Base-by-base conservation (phyloP, 2,113 vertebrate genomes). In the Copsychus sechellarum region DNA sequence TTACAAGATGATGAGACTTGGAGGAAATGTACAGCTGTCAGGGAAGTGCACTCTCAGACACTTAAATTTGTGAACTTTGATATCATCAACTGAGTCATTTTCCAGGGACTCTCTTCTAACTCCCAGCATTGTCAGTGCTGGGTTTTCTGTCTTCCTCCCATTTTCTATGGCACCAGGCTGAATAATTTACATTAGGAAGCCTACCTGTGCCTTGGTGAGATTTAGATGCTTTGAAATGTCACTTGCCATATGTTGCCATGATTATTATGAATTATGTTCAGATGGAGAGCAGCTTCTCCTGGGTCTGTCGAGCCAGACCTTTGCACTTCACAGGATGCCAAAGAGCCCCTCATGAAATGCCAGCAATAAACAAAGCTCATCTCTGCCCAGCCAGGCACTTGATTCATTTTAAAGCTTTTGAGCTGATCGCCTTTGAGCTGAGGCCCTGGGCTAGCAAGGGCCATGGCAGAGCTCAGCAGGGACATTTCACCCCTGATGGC, bases 1-100 rank as follows among this genome's bases (percentile, higher is more conserved):
- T 97, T 96, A 96, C 95, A 94, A 90, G 95, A 93, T 12, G 62
- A 94, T 79, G 96, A 95, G 92, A 77, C 90, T 95, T 93, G 34
- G 69, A 96, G 96, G 97, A 92, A 95, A 81, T 16, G 26, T 81
- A 97, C 88, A 51, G 84, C 96, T 95, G 95, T 38, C 3, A 36
- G 85, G 66, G 18, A 81, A 77, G 82, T 3, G 77, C 4, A 13
- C 65, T 92, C 88, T 51, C 51, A 82, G 88, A 54, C 72, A 48
- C 81, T 79, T 76, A 50, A 13, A 66, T 65, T 36, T 77, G 58
- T 92, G 82, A 84, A 84, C 92, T 93, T 87, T 42, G 65, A 47
- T 93, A 43, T 56, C 70, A 54, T 62, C 22, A 5, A 60, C 70
- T 40, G 33, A 91, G 21, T 50, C 56, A 24, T 84, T 84, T 95